Evolutionary conservation across 2,797 vertebrate species (phyloP).

Genomic region (Mormyrops attenuatus): DNA sequence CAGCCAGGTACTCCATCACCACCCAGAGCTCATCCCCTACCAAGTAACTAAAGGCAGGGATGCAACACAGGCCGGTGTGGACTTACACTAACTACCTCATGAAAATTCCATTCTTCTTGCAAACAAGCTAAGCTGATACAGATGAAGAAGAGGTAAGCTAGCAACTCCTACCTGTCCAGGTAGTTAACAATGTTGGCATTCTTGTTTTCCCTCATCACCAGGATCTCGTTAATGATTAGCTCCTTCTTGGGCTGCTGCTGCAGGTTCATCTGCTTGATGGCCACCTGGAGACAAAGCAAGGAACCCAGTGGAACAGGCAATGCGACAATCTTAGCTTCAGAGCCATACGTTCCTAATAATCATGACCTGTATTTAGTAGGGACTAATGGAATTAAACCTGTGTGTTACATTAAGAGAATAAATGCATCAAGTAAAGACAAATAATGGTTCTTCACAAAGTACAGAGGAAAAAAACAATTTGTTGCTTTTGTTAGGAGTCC

Average conservation of each 20-base stretch:
- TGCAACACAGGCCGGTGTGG: background rate
- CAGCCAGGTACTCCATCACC: slow-evolving; percentile 96
- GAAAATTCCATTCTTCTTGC: background rate
- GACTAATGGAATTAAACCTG: background rate
- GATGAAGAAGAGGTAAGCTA: slow-evolving; percentile 6
- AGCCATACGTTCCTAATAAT: background rate
- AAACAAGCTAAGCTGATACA: background rate
- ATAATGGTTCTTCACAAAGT: background rate
- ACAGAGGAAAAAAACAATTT: background rate
- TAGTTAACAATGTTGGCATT: slow-evolving; percentile 97
- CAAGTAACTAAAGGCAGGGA: slow-evolving; percentile 55
- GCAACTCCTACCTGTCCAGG: slow-evolving; percentile 76
- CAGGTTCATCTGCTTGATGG: slow-evolving; percentile 97
- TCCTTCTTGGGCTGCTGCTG: slow-evolving; percentile 97
- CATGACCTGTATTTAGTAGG: background rate
- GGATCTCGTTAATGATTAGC: slow-evolving; percentile 94
- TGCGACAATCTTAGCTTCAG: background rate
- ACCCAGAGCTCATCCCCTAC: slow-evolving; percentile 96
- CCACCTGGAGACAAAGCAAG: slow-evolving; percentile 63
- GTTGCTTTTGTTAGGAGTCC: background rate
- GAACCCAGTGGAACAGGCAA: too few species aligned
- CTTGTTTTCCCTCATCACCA: slow-evolving; percentile 99
- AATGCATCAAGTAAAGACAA: background rate
- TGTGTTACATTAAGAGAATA: background rate
- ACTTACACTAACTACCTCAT: background rate